phyloP scores from a whole-genome alignment of 2,888 invertebrate genomes.

The Xanthostigma xanthostigma region DNA sequence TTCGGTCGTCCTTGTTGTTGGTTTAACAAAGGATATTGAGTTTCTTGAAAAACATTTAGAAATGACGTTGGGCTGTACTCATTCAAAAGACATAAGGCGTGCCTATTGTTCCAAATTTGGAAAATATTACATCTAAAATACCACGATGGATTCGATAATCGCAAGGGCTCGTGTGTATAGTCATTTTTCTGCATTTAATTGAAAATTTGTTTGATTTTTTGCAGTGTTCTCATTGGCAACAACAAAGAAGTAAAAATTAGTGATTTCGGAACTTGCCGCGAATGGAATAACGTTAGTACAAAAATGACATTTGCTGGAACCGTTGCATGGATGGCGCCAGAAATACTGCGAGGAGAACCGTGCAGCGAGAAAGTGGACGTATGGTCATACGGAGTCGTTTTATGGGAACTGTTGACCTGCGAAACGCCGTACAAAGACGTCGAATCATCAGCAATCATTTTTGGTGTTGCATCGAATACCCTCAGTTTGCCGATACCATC shows the following conservation, averaged over 20 bases:
- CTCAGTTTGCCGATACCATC: slow-evolving; percentile 82
- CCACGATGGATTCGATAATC: too few species aligned
- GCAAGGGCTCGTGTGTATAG: too few species aligned
- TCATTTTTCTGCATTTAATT: slow-evolving; percentile 1
- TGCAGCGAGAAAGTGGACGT: slow-evolving; percentile 97
- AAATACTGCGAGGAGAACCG: slow-evolving; percentile 90
- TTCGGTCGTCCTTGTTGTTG: too few species aligned
- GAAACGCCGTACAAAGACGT: slow-evolving; percentile 88
- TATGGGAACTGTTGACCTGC: slow-evolving; percentile 95
- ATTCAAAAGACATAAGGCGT: too few species aligned
- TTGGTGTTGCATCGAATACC: slow-evolving; percentile 92
- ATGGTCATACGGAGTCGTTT: slow-evolving; percentile 95
- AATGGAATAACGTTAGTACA: slow-evolving; percentile 88
- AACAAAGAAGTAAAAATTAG: slow-evolving; percentile 79
- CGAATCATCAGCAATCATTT: slow-evolving; percentile 93
- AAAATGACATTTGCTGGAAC: slow-evolving; percentile 98
- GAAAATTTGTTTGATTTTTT: slow-evolving; percentile 17
- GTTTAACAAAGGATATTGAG: too few species aligned
- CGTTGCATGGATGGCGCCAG: slow-evolving; percentile 99
- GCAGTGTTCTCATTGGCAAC: slow-evolving; percentile 70
- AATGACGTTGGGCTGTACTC: too few species aligned
- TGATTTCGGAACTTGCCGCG: slow-evolving; percentile 92
- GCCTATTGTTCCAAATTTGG: too few species aligned
- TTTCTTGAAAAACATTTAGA: too few species aligned
- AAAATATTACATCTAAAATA: too few species aligned